Conservation (phyloP, 1,140 invertebrate species). For the Aplysia californica region DNA sequence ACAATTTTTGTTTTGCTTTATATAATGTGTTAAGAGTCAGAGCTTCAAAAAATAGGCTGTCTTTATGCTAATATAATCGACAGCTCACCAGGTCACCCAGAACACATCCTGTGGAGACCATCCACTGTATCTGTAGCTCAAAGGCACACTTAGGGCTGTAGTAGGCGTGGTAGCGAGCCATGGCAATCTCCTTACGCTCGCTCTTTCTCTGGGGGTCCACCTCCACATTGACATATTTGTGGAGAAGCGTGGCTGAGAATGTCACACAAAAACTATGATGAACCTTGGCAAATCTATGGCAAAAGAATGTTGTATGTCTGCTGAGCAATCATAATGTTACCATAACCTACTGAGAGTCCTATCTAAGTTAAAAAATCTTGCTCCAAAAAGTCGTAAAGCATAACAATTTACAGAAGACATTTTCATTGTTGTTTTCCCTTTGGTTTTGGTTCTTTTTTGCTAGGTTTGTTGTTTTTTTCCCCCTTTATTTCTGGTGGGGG, state of each 20-base stretch:
- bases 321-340: no score
- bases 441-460: no score
- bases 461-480: no score
- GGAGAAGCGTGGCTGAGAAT: slow-evolving; percentile 47
- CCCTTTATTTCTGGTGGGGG: no score
- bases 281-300: no score
- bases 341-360: no score
- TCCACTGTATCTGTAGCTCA: slow-evolving; percentile 95
- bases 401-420: no score
- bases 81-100: slow-evolving; percentile 89
- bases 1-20: background rate
- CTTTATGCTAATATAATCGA: background rate
- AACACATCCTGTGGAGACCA: slow-evolving; percentile 92
- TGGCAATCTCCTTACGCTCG: slow-evolving; percentile 94
- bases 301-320: no score
- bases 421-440: no score
- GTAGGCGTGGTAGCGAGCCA: slow-evolving; percentile 89
- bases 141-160: slow-evolving; percentile 90
- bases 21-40: background rate
- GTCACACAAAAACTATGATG: no score
- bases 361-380: no score
- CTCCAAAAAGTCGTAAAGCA: no score
- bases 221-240: slow-evolving; percentile 76
- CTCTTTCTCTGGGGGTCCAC: slow-evolving; percentile 80
- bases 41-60: background rate